Evolutionary conservation across 2,888 invertebrate species (phyloP).

Genomic region (Siphlonurus alternatus): DNA sequence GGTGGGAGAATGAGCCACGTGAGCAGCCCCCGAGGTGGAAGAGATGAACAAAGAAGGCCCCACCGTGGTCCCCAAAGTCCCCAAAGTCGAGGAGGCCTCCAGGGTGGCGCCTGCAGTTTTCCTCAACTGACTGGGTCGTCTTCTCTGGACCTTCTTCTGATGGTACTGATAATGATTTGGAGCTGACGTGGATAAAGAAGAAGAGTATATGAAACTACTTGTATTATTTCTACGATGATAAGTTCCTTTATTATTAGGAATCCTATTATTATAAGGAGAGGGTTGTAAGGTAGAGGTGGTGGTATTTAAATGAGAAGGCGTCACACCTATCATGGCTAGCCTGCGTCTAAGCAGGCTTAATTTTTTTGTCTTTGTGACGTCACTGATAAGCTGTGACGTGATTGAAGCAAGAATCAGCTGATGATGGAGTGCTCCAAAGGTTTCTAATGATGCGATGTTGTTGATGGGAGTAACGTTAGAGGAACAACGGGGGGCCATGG

Average conservation of each 20-base stretch:
- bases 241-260: too few species aligned
- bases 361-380: not conserved
- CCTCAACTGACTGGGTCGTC: not conserved
- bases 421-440: too few species aligned
- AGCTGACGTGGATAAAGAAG: not conserved
- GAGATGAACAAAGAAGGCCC: not conserved
- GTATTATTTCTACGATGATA: not conserved
- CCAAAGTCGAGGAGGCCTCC: not conserved
- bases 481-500: not conserved
- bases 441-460: too few species aligned
- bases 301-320: not conserved
- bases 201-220: not conserved
- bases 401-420: too few species aligned
- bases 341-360: not conserved
- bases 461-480: not conserved
- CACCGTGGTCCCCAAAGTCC: not conserved
- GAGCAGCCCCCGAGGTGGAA: not conserved
- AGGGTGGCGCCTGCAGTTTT: not conserved
- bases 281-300: not conserved
- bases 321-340: not conserved
- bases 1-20: not conserved
- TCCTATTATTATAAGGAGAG: too few species aligned
- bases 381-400: too few species aligned
- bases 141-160: not conserved
- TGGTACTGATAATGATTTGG: not conserved